Evolutionary conservation across 2,797 vertebrate genomes (phyloP).

Genomic region (Channallabes apus): DNA sequence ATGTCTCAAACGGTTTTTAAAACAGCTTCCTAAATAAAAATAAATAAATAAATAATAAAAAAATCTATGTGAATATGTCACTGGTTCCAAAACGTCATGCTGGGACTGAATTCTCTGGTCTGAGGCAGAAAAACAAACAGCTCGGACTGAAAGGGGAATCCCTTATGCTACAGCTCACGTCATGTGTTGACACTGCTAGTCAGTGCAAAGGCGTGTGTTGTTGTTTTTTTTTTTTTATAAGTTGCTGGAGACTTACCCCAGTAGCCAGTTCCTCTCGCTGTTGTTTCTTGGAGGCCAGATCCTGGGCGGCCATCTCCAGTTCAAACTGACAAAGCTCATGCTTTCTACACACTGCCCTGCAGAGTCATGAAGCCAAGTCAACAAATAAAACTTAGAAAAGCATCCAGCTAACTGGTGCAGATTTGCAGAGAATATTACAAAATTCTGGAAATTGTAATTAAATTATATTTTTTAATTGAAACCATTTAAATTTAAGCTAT

Average conservation of each 20-base stretch:
- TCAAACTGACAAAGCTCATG: conserved; percentile 94
- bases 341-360: conserved; percentile 92
- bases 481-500: background rate
- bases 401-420: background rate
- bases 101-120: conserved; percentile 26
- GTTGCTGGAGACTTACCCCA: conserved; percentile 76
- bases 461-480: background rate
- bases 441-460: background rate
- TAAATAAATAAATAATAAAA: background rate
- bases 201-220: background rate
- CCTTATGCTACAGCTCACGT: conserved; percentile 19
- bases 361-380: conserved; percentile 27
- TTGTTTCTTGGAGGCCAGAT: conserved; percentile 90
- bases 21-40: background rate
- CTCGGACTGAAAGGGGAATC: conserved; percentile 19
- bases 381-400: conserved; percentile 3
- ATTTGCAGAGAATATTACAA: background rate
- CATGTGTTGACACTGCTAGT: conserved; percentile 30
- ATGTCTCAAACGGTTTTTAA: background rate
- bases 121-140: conserved; percentile 32
- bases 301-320: conserved; percentile 87
- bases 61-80: conserved; percentile 1
- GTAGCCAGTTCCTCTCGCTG: conserved; percentile 93
- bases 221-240: background rate
- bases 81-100: background rate